Base-by-base conservation (phyloP, 2,113 vertebrate genomes). In the Microcebus ravelobensis region DNA sequence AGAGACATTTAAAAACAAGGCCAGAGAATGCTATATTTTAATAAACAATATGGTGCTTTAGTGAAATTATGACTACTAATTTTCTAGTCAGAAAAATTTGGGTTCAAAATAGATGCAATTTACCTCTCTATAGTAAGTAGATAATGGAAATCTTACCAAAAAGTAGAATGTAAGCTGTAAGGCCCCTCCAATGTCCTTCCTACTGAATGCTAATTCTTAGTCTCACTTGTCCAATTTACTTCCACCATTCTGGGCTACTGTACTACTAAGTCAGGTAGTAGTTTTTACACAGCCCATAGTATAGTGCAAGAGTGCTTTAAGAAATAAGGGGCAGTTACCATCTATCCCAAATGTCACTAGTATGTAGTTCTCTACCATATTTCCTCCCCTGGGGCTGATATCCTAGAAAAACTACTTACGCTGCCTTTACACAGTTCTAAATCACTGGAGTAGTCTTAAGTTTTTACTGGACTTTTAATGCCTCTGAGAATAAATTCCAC, bases 71-170 rank as follows among this genome's bases (percentile, higher is more conserved):
- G n/a, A 89, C 27, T 61, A 27, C 8, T 42, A 65, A 70, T 59
- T 83, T 73, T 89, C 45, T 70, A 13, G 2, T 59, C 42, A 88
- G 45, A 84, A 92, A 84, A 90, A 65, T 29, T 18, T 6, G 21
- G 23, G 55, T 13, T 95, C 73, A 67, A 93, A 92, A 36, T 57
- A 92, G 12, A 97, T 39, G 11, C 25, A 91, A 77, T 80, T 84
- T 87, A 68, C 13, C 12, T 67, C 48, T 55, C 74, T 50, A 29
- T 39, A 65, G 3, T 45, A 84, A 61, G 25, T 34, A 57, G 13
- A 2, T 87, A 87, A 67, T 21, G 5, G 36, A 48, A 90, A 59
- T 36, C 61, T 71, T 85, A 76, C 12, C 77, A 77, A 65, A 68
- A 85, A 73, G 17, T 45, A 6, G 31, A 88, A 82, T 12, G 52